Evolutionary conservation across 2,888 invertebrate genomes (phyloP).

Genomic region (Nymphalis c-album): DNA sequence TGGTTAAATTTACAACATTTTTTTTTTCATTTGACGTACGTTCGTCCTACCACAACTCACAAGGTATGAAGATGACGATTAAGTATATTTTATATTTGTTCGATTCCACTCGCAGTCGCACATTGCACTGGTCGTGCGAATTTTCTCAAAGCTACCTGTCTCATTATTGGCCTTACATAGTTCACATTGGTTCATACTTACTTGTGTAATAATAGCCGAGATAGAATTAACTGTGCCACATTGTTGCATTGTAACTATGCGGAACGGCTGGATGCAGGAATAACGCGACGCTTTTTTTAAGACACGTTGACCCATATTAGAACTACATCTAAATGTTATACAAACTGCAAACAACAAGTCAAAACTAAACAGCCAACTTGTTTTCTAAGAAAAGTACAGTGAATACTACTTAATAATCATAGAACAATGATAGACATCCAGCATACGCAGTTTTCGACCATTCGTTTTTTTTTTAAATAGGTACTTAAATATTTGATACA

Average conservation of each 20-base stretch:
- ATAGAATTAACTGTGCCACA: conserved; percentile 16
- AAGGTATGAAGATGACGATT: no score
- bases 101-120: neutral
- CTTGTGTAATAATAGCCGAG: conserved; percentile 10
- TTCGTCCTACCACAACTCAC: no score
- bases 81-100: neutral
- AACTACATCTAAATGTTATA: neutral
- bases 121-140: neutral
- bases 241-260: conserved; percentile 20
- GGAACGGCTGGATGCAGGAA: conserved; percentile 15
- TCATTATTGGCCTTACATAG: conserved; percentile 8
- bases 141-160: neutral
- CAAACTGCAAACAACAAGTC: no score
- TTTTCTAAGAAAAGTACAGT: no score
- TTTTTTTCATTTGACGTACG: no score
- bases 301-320: neutral
- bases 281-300: conserved; percentile 8
- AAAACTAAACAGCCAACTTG: no score
- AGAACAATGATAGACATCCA: no score
- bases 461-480: no score
- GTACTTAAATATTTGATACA: no score
- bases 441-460: no score
- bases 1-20: no score
- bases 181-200: conserved; percentile 2
- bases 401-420: no score